phyloP scores from a whole-genome alignment of 2,113 vertebrate species.

The Indicator maculatus region DNA sequence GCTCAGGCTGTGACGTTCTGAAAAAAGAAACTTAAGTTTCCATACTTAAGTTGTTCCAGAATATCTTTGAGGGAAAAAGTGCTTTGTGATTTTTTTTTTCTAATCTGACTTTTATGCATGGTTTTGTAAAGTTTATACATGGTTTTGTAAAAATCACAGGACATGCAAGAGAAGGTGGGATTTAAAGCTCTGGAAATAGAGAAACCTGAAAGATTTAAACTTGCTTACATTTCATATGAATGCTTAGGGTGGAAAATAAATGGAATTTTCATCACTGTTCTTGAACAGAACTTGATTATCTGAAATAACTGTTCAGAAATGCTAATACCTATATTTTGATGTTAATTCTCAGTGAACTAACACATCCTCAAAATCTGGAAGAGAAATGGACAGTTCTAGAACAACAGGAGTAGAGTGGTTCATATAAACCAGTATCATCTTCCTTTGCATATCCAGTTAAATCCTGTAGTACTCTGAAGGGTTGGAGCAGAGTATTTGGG shows the following conservation, averaged over 20 bases:
- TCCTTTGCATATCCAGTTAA: not conserved
- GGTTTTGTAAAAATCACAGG: not conserved
- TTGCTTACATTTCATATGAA: not conserved
- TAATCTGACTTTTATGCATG: not conserved
- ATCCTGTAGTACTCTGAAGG: not conserved
- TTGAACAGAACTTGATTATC: not conserved
- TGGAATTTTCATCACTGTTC: not conserved
- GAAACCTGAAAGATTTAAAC: not conserved
- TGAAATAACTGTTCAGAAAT: not conserved
- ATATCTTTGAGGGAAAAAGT: not conserved
- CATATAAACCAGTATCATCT: not conserved
- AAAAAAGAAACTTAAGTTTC: not conserved
- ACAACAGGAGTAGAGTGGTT: not conserved
- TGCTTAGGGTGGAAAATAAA: not conserved
- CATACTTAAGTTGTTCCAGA: not conserved
- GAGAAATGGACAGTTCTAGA: not conserved
- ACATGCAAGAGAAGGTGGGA: not conserved
- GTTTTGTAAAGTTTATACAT: not conserved
- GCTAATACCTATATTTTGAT: not conserved
- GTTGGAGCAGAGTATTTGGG: not conserved
- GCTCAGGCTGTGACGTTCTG: not conserved
- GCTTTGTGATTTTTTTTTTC: not conserved
- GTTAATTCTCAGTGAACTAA: not conserved
- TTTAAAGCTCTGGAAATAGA: not conserved
- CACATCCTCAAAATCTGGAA: not conserved